Percentiles rank a stretch among this genome's conserved stretches.
Evolutionary conservation across 2,113 vertebrate species (phyloP).

Genomic region (Syngnathoides biaculeatus): DNA sequence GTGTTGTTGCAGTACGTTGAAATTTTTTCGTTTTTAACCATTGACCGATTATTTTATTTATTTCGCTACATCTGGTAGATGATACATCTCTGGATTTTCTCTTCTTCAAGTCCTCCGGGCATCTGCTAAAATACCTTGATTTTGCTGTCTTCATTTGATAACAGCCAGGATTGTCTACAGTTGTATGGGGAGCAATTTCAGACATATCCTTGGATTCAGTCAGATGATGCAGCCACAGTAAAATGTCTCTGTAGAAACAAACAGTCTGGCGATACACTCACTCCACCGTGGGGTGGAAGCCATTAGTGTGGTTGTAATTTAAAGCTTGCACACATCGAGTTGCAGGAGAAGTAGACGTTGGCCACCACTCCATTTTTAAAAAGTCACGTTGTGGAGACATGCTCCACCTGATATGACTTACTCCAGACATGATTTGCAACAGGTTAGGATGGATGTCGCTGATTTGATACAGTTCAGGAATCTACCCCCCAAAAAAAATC

Average conservation of each 20-base stretch:
- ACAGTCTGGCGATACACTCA: not conserved
- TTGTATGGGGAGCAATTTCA: not conserved
- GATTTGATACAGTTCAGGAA: not conserved
- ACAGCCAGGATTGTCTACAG: not conserved
- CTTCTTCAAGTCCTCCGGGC: not conserved
- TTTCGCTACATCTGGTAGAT: not conserved
- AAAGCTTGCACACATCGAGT: conserved; percentile 1
- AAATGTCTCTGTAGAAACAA: conserved; percentile 3
- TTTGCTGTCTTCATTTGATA: not conserved
- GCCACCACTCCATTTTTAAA: not conserved
- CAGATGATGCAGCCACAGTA: not conserved
- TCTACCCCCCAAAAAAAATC: too few species aligned
- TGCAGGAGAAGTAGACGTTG: not conserved
- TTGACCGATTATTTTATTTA: not conserved
- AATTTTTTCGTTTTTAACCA: not conserved
- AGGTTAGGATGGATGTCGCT: not conserved
- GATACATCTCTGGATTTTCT: not conserved
- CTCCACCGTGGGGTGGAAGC: not conserved
- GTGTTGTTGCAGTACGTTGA: not conserved
- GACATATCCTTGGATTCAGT: conserved; percentile 3
- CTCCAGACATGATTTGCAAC: not conserved
- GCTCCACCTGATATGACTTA: not conserved
- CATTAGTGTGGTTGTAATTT: conserved; percentile 5
- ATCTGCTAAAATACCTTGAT: not conserved
- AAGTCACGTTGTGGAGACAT: not conserved